These are phyloP conservation scores for Chiroxiphia lanceolata DNA, from an alignment of 2,797 vertebrate species.

Conservation along the genomic window DNA sequence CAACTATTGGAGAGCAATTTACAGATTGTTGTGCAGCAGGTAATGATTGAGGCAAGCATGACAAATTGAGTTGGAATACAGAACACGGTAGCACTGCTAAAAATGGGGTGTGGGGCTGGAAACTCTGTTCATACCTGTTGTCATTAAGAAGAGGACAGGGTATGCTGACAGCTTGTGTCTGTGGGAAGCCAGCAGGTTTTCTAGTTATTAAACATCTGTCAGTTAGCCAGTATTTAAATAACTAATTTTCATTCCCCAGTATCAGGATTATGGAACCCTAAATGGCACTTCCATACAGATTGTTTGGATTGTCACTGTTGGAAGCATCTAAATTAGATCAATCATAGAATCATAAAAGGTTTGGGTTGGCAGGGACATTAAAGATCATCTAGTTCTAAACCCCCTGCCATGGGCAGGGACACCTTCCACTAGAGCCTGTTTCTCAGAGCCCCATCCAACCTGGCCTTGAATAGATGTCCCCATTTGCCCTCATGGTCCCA, in stretches of 20 bases:
- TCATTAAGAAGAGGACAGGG: neutral
- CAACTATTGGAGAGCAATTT: constrained; percentile 96
- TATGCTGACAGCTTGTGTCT: neutral
- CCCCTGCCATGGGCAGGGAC: no score
- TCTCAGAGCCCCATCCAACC: neutral
- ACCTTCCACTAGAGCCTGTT: neutral
- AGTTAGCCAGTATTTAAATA: neutral
- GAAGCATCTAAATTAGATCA: neutral
- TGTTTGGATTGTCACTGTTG: neutral
- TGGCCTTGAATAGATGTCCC: neutral
- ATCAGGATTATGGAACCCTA: neutral
- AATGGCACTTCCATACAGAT: neutral
- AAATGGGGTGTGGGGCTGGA: neutral
- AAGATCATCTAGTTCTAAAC: neutral
- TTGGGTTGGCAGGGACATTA: neutral
- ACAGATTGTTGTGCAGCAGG: constrained; percentile 89
- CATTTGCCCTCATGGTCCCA: rapidly evolving
- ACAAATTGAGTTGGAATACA: neutral
- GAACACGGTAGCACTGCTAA: neutral
- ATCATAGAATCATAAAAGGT: neutral
- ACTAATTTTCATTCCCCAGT: neutral
- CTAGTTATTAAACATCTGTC: neutral
- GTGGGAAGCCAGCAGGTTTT: neutral
- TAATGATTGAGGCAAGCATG: constrained; percentile 55
- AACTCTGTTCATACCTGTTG: neutral